These are phyloP conservation scores for Hipposideros armiger DNA, from an alignment of 2,113 vertebrate species.

Conservation along the genomic window DNA sequence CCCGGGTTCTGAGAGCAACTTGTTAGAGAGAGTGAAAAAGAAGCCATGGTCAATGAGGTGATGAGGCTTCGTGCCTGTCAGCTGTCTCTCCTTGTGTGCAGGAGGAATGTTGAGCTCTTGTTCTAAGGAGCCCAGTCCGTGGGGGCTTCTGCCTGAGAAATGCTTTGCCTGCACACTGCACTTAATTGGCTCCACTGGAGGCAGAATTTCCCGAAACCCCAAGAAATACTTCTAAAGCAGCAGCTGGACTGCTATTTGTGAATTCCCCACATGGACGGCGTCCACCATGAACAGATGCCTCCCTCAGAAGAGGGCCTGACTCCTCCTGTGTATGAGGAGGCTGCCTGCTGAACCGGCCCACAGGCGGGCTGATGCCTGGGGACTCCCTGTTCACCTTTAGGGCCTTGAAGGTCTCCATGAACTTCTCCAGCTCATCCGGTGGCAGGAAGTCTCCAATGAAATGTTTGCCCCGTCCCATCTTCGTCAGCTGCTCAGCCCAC, in stretches of 20 bases:
- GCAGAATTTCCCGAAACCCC: background rate
- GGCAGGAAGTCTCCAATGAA: constrained; percentile 99
- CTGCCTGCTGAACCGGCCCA: background rate
- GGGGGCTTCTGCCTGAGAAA: background rate
- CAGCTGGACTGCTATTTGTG: background rate
- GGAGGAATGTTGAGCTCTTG: background rate
- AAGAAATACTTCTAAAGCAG: background rate
- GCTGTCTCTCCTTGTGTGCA: background rate
- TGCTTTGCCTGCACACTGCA: background rate
- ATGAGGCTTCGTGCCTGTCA: background rate
- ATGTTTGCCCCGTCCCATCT: constrained; percentile 98
- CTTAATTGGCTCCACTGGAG: constrained; percentile 28
- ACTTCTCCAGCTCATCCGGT: constrained; percentile 97
- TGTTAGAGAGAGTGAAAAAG: background rate
- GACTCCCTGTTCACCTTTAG: constrained; percentile 91
- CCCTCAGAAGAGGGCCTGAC: background rate
- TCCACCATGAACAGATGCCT: background rate
- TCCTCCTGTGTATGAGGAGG: background rate
- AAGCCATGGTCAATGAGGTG: background rate
- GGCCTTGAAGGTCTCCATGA: constrained; percentile 99
- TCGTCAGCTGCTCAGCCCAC: constrained; percentile 98
- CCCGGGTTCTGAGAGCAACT: background rate
- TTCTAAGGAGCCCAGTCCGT: background rate
- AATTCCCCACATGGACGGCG: background rate
- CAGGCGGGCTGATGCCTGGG: background rate